These are phyloP conservation scores for Piprites chloris DNA, from an alignment of 2,113 vertebrate genomes.

Conservation along the genomic window DNA sequence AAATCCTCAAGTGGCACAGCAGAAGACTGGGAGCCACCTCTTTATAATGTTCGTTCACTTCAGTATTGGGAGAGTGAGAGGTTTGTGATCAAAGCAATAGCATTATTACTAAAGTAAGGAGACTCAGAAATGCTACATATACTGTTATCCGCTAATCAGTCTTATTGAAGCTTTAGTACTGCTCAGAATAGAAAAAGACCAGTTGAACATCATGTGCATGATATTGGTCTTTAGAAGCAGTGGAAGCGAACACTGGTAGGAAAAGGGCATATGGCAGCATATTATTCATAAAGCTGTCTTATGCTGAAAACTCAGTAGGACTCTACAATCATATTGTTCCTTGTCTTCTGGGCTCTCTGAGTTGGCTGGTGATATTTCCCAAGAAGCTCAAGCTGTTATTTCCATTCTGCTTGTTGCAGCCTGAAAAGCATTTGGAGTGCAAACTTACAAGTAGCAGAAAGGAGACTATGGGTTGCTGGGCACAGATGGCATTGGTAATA, in stretches of 20 bases:
- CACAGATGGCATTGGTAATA: constrained; percentile 32
- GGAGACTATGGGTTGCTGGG: background rate
- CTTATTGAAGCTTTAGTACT: background rate
- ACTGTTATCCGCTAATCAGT: background rate
- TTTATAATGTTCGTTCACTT: background rate
- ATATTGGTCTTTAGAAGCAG: background rate
- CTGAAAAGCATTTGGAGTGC: background rate
- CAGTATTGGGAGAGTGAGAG: background rate
- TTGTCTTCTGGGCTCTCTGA: background rate
- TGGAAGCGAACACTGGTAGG: background rate
- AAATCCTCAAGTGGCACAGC: background rate
- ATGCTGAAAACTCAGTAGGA: background rate
- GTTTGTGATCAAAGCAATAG: background rate
- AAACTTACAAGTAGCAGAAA: background rate
- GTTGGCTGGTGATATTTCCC: background rate
- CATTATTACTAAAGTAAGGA: background rate
- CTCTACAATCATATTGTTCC: background rate
- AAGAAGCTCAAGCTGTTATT: constrained; percentile 29
- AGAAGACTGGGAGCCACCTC: background rate
- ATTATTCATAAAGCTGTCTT: background rate
- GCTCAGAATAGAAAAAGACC: background rate
- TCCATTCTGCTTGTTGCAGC: constrained; percentile 1
- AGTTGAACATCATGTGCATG: background rate
- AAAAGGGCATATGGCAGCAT: background rate
- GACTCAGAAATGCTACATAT: background rate